phyloP scores from a whole-genome alignment of 2,113 vertebrate species.

The Corvus moneduloides region DNA sequence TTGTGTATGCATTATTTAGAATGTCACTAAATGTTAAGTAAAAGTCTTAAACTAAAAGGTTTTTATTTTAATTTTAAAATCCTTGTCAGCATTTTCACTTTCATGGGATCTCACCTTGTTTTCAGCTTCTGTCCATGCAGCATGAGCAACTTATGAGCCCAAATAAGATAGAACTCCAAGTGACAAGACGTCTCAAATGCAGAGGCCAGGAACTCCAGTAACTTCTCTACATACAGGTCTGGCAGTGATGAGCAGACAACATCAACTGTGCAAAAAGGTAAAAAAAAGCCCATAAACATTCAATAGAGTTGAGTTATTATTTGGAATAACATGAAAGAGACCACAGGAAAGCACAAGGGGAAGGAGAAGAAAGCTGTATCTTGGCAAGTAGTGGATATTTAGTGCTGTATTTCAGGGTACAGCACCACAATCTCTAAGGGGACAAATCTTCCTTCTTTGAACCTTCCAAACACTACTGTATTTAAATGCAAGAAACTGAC shows the following conservation, averaged over 20 bases:
- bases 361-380: not conserved
- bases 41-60: not conserved
- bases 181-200: conserved; percentile 87
- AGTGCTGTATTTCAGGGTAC: not conserved
- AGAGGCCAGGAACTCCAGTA: conserved; percentile 84
- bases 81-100: not conserved
- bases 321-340: not conserved
- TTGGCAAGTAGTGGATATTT: not conserved
- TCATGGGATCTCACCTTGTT: conserved; percentile 73
- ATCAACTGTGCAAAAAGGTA: conserved; percentile 69
- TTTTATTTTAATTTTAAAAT: not conserved
- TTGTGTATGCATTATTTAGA: not conserved
- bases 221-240: conserved; percentile 89
- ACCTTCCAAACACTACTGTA: not conserved
- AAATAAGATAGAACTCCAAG: conserved; percentile 92
- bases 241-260: conserved; percentile 87
- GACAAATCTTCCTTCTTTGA: not conserved
- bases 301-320: not conserved
- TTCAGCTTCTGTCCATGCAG: conserved; percentile 91
- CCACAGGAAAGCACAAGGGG: not conserved
- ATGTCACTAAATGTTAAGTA: not conserved
- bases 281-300: not conserved
- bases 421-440: not conserved
- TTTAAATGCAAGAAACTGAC: not conserved
- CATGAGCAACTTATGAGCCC: conserved; percentile 87